phyloP scores from a whole-genome alignment of 92 coral and sea anemone genomes.

The Siderastrea radians region DNA sequence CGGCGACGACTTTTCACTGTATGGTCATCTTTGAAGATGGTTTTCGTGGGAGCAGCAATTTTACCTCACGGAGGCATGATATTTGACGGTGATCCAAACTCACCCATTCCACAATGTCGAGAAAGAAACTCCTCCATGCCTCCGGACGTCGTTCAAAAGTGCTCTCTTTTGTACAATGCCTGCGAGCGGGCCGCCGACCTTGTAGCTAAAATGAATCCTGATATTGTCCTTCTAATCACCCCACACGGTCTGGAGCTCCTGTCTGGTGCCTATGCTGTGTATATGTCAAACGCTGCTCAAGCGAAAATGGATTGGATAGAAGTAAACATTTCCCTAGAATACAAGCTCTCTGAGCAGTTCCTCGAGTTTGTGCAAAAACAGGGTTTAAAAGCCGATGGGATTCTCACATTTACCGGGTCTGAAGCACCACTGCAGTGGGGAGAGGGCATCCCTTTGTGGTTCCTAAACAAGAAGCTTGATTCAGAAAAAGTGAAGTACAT shows the following conservation, averaged over 20 bases:
- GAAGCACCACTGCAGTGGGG: slow-evolving; percentile 87
- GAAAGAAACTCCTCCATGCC: slow-evolving; percentile 72
- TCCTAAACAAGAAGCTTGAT: slow-evolving; percentile 53
- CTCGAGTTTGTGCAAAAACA: slow-evolving; percentile 58
- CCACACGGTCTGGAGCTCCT: slow-evolving; percentile 75
- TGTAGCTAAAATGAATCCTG: slow-evolving; percentile 65
- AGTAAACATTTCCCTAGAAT: slow-evolving; percentile 55
- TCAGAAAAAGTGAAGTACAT: slow-evolving; percentile 72
- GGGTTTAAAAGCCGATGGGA: slow-evolving; percentile 68
- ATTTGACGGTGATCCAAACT: slow-evolving; percentile 79
- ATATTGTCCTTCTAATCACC: slow-evolving; percentile 71
- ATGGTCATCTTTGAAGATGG: slow-evolving; percentile 47
- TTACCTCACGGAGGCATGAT: slow-evolving; percentile 84
- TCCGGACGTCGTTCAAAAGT: slow-evolving; percentile 36
- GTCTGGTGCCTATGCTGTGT: slow-evolving; percentile 70
- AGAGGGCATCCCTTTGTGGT: slow-evolving; percentile 85
- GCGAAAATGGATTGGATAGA: slow-evolving; percentile 85
- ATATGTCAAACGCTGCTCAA: slow-evolving; percentile 54
- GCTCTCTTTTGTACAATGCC: slow-evolving; percentile 54
- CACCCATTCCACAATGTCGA: slow-evolving; percentile 65
- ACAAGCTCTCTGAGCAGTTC: slow-evolving; percentile 49
- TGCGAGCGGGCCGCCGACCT: slow-evolving; percentile 67
- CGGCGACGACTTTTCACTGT: no score
- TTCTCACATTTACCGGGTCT: slow-evolving; percentile 54
- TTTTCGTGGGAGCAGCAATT: slow-evolving; percentile 79